Percentiles rank a stretch among this genome's conserved stretches.
phyloP scores from a whole-genome alignment of 2,797 vertebrate species.

The Apodemus agrarius region DNA sequence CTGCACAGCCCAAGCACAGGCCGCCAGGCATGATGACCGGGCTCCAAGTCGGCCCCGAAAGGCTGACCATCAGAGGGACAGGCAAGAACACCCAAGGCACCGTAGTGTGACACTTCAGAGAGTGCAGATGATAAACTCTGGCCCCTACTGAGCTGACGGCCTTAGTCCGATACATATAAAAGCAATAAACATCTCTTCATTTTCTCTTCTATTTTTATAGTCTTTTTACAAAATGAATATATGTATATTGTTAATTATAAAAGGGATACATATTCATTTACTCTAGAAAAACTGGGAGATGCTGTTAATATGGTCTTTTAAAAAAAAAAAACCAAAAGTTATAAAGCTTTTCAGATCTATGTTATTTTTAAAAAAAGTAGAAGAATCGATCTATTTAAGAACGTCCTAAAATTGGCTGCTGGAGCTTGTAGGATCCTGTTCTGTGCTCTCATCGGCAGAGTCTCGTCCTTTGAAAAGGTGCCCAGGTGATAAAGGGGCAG shows the following conservation, averaged over 20 bases:
- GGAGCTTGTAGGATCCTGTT: not conserved
- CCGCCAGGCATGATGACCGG: not conserved
- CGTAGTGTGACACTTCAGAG: not conserved
- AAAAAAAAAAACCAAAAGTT: constrained; percentile 47
- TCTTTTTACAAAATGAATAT: constrained; percentile 60
- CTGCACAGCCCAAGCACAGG: not conserved
- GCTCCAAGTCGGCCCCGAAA: not conserved
- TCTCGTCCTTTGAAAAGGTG: constrained; percentile 21
- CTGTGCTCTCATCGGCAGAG: not conserved
- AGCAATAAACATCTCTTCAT: constrained; percentile 16
- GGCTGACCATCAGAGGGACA: not conserved
- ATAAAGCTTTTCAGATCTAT: constrained; percentile 62
- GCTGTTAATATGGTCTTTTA: constrained; percentile 37
- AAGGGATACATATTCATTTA: constrained; percentile 71
- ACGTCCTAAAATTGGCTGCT: constrained; percentile 49
- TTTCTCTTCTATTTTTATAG: constrained; percentile 56
- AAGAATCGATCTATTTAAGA: constrained; percentile 64
- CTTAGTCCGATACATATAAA: not conserved
- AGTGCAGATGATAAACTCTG: not conserved
- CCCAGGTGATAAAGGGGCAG: constrained; percentile 15
- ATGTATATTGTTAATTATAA: constrained; percentile 66
- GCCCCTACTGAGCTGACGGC: not conserved
- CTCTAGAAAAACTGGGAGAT: constrained; percentile 71
- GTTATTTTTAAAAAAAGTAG: constrained; percentile 63
- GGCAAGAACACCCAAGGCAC: not conserved